Percentiles rank a stretch among this genome's conserved stretches.
Evolutionary conservation across 2,888 invertebrate genomes (phyloP).

Genomic region (Heliconius ethilla): DNA sequence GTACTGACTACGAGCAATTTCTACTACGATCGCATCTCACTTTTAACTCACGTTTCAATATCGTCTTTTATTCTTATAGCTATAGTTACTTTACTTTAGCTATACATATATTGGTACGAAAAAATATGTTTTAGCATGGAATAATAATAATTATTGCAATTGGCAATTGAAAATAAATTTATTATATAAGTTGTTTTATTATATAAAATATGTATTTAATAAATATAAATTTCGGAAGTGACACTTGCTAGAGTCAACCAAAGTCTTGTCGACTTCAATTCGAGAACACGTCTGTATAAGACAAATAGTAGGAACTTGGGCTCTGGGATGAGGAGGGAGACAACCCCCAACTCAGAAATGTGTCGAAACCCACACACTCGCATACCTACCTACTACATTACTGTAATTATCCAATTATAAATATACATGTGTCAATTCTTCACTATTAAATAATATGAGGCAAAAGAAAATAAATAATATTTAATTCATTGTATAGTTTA

Average conservation of each 20-base stretch:
- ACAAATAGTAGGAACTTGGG: conserved; percentile 38
- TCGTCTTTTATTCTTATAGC: neutral
- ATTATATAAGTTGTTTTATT: neutral
- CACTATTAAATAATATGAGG: neutral
- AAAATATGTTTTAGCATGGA: neutral
- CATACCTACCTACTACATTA: conserved; percentile 68
- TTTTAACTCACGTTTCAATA: conserved; percentile 36
- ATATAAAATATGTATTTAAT: neutral
- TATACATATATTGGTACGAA: neutral
- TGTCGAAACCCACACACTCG: conserved; percentile 69
- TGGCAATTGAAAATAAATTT: neutral
- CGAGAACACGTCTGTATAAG: conserved; percentile 39
- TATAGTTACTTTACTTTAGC: neutral
- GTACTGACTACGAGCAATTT: conserved; percentile 55
- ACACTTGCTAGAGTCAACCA: neutral
- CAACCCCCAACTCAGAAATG: conserved; percentile 62
- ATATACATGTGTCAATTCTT: conserved; percentile 53
- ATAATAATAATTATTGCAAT: neutral
- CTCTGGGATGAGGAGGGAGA: conserved; percentile 42
- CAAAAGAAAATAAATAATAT: neutral
- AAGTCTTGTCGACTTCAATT: conserved; percentile 51
- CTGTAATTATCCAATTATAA: conserved; percentile 78
- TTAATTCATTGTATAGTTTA: neutral
- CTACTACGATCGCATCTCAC: conserved; percentile 56
- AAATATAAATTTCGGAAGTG: neutral